Conservation (phyloP, 2,113 vertebrate genomes). For the Myiagra hebetior region DNA sequence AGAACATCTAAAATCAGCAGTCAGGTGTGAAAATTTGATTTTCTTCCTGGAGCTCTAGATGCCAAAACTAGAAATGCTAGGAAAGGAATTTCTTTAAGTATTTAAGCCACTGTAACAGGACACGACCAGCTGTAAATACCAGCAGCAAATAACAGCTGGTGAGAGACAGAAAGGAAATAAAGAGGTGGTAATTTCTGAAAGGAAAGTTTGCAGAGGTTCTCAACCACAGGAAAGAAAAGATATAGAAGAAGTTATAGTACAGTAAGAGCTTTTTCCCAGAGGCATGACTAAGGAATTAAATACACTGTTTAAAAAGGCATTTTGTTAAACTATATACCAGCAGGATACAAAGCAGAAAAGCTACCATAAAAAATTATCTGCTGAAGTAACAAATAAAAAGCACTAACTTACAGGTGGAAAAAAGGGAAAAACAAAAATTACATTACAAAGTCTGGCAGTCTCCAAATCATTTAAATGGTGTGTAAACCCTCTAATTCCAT, state of each 20-base stretch:
- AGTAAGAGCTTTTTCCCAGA: neutral
- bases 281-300: slow-evolving; percentile 29
- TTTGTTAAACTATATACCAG: slow-evolving; percentile 9
- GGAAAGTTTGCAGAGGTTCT: neutral
- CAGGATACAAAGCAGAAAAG: slow-evolving; percentile 20
- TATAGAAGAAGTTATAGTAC: neutral
- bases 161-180: neutral
- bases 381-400: slow-evolving; percentile 35
- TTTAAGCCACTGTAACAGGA: neutral
- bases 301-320: slow-evolving; percentile 12
- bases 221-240: neutral
- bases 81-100: neutral
- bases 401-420: neutral
- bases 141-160: neutral
- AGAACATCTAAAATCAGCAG: neutral
- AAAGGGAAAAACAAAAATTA: neutral
- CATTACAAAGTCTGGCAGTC: neutral
- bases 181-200: neutral
- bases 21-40: neutral
- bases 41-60: neutral
- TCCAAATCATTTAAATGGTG: neutral
- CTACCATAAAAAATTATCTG: slow-evolving; percentile 15
- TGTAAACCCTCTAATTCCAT: neutral
- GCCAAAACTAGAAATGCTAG: neutral
- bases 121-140: neutral